These are phyloP conservation scores for Nestor notabilis DNA, from an alignment of 2,113 vertebrate species.

Conservation along the genomic window DNA sequence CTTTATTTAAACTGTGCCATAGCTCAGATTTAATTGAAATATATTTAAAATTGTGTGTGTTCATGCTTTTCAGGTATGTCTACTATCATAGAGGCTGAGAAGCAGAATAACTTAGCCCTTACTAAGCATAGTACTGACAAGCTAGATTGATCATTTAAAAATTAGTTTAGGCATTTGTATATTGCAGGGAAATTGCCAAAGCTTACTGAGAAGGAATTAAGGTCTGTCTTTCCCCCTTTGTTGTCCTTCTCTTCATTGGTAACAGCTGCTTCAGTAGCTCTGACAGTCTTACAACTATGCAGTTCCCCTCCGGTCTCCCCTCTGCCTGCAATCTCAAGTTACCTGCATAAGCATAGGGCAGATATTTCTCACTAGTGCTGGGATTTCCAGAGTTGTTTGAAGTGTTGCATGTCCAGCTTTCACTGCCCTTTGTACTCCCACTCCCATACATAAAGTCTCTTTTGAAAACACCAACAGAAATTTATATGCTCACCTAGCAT, in stretches of 20 bases:
- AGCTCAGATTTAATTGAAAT: neutral
- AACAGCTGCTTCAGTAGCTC: neutral
- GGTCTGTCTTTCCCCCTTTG: neutral
- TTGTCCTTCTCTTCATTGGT: neutral
- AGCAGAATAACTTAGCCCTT: neutral
- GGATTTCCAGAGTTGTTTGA: neutral
- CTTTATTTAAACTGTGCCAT: neutral
- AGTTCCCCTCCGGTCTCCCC: neutral
- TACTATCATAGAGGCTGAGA: neutral
- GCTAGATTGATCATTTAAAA: neutral
- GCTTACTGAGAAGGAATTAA: neutral
- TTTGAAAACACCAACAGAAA: fast-evolving
- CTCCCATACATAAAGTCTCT: neutral
- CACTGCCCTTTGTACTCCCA: neutral
- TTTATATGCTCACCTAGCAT: neutral
- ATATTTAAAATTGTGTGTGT: neutral
- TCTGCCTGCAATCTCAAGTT: neutral
- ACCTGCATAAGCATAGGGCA: neutral
- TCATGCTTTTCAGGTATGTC: neutral
- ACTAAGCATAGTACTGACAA: neutral
- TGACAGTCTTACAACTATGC: neutral
- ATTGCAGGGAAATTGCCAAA: neutral
- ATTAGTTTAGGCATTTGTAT: neutral
- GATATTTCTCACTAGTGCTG: neutral
- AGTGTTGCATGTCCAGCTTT: neutral